Percentiles rank a stretch among this genome's conserved stretches.
These are phyloP conservation scores for Cryptocephalus primarius DNA, from an alignment of 2,888 invertebrate genomes.

Conservation along the genomic window DNA sequence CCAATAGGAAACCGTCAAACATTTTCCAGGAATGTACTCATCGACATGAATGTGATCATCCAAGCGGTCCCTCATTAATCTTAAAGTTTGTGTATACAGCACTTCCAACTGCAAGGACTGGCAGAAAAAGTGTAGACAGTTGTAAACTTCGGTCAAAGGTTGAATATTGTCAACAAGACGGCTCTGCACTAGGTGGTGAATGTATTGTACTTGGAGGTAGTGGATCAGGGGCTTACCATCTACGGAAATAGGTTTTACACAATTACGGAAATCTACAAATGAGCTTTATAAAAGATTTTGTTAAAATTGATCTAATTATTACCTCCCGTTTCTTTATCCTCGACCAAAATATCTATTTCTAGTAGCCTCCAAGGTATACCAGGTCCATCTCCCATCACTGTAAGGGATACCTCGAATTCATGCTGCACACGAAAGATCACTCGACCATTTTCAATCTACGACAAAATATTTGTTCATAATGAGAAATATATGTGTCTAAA, in stretches of 20 bases:
- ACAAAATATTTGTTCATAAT: constrained; percentile 1
- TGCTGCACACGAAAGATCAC: constrained; percentile 91
- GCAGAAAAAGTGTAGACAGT: constrained; percentile 83
- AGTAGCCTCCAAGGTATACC: constrained; percentile 91
- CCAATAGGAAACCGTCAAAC: constrained; percentile 92
- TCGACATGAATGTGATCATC: constrained; percentile 84
- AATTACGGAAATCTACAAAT: background rate
- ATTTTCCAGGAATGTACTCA: constrained; percentile 80
- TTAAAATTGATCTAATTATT: background rate
- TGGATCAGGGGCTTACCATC: constrained; percentile 95
- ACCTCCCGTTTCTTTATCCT: constrained; percentile 94
- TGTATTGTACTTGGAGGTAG: constrained; percentile 82
- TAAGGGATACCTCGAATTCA: constrained; percentile 92
- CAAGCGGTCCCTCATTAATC: constrained; percentile 77
- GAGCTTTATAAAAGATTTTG: background rate
- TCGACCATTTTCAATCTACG: constrained; percentile 78
- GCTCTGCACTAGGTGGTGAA: constrained; percentile 89
- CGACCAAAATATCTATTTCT: constrained; percentile 90
- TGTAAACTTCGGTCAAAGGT: constrained; percentile 73
- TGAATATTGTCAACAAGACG: constrained; percentile 70
- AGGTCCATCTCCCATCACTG: constrained; percentile 92
- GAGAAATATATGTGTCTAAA: background rate
- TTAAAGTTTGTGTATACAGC: constrained; percentile 77
- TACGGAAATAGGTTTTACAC: constrained; percentile 23
- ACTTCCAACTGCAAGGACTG: constrained; percentile 90